Percentiles rank a stretch among this genome's conserved stretches.
These are phyloP conservation scores for Sphaerophoria taeniata DNA, from an alignment of 2,888 invertebrate species.

Conservation along the genomic window DNA sequence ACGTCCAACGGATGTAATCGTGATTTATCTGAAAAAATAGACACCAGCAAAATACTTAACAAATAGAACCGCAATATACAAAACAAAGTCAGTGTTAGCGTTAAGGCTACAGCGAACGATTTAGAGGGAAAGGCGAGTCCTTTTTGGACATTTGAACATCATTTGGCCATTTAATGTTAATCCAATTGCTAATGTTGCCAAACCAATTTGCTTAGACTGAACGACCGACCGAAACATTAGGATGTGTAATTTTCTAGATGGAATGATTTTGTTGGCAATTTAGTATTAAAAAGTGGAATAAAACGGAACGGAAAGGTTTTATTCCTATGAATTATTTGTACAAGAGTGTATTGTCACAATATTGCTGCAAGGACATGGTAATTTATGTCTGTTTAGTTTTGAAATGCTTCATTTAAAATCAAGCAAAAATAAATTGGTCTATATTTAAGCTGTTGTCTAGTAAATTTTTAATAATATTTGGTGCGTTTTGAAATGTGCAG, in stretches of 20 bases:
- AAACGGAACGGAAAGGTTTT: too few relatives aligned
- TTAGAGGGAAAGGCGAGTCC: slow-evolving; percentile 10
- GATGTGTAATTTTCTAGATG: slow-evolving; percentile 28
- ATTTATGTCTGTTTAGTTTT: too few relatives aligned
- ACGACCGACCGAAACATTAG: not conserved
- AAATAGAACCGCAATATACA: slow-evolving; percentile 43
- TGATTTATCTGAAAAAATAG: slow-evolving; percentile 61
- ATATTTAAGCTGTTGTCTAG: too few relatives aligned
- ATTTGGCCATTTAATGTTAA: slow-evolving; percentile 52
- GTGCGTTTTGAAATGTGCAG: too few relatives aligned
- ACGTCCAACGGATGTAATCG: slow-evolving; percentile 34
- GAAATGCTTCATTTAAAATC: too few relatives aligned
- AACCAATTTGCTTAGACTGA: not conserved
- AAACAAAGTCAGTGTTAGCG: not conserved
- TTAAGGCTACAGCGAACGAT: not conserved
- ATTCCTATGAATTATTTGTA: too few relatives aligned
- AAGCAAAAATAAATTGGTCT: too few relatives aligned
- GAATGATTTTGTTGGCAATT: not conserved
- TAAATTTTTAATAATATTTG: too few relatives aligned
- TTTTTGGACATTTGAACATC: slow-evolving; percentile 47
- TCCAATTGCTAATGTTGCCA: slow-evolving; percentile 32
- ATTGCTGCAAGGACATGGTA: too few relatives aligned
- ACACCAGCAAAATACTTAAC: slow-evolving; percentile 23
- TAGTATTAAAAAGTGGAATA: not conserved
- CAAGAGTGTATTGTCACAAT: too few relatives aligned